Conservation (phyloP, 2,888 invertebrate species). For the Pteria penguin region DNA sequence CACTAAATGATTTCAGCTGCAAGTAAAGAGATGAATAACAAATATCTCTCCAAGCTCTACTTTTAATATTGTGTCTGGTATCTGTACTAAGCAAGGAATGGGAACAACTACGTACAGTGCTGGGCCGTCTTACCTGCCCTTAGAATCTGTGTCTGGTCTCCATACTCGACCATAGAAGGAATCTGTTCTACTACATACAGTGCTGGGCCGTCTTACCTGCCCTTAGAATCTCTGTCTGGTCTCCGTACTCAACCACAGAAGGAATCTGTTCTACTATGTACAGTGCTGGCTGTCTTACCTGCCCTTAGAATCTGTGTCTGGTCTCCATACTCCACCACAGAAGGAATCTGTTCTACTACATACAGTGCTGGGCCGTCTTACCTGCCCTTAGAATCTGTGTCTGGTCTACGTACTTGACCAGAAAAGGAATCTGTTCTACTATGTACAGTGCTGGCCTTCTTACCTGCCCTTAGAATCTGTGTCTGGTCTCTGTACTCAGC, state of each 20-base stretch:
- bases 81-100: too few species aligned
- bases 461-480: conserved; percentile 72
- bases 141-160: conserved; percentile 72
- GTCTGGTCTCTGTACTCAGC: conserved; percentile 74
- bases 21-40: too few species aligned
- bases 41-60: too few species aligned
- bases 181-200: conserved; percentile 79
- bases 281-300: conserved; percentile 75
- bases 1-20: too few species aligned
- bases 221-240: conserved; percentile 72
- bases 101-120: too few species aligned
- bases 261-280: conserved; percentile 79
- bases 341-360: conserved; percentile 79
- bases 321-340: conserved; percentile 72
- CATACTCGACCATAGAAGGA: conserved; percentile 73
- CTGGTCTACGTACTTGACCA: conserved; percentile 72
- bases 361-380: conserved; percentile 75
- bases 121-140: conserved; percentile 74
- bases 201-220: conserved; percentile 69
- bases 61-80: too few species aligned
- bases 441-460: conserved; percentile 77
- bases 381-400: conserved; percentile 73
- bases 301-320: conserved; percentile 71
- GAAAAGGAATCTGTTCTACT: conserved; percentile 78
- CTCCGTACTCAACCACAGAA: conserved; percentile 70